Percentiles rank a stretch among this genome's conserved stretches.
phyloP scores from a whole-genome alignment of 2,113 vertebrate species.

The Ameiurus melas region DNA sequence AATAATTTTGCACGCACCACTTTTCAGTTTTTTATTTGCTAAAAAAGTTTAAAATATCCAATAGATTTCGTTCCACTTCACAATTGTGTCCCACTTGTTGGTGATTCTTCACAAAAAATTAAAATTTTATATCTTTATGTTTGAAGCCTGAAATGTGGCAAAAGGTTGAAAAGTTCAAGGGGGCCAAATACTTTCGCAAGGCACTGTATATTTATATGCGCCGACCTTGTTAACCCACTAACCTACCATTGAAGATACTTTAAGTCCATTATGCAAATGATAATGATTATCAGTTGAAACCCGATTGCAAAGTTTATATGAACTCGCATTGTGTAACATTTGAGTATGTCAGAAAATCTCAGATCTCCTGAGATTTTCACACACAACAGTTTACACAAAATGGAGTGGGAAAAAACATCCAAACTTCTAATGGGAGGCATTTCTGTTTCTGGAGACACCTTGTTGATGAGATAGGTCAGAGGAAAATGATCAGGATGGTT shows the following conservation, averaged over 20 bases:
- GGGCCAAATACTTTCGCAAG: too few relatives aligned
- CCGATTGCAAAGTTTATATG: background rate
- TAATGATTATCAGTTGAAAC: background rate
- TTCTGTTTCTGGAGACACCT: background rate
- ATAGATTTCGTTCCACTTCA: too few relatives aligned
- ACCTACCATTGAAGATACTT: background rate
- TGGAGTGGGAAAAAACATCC: background rate
- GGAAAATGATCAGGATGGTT: background rate
- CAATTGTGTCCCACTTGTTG: too few relatives aligned
- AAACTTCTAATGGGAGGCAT: background rate
- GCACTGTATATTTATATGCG: background rate
- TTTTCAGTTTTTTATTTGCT: too few relatives aligned
- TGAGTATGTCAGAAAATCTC: background rate
- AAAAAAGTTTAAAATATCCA: too few relatives aligned
- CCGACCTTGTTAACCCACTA: background rate
- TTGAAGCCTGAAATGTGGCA: too few relatives aligned
- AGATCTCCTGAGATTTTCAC: background rate
- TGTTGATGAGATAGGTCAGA: background rate
- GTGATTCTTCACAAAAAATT: too few relatives aligned
- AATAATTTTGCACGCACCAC: too few relatives aligned
- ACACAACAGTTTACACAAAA: background rate
- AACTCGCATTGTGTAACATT: background rate
- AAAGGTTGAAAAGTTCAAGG: too few relatives aligned
- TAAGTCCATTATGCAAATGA: background rate
- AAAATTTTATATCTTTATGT: too few relatives aligned